Evolutionary conservation across 2,888 invertebrate species (phyloP), one percentile per base, ranked within the genome.

Genomic region (Apamea monoglypha): DNA sequence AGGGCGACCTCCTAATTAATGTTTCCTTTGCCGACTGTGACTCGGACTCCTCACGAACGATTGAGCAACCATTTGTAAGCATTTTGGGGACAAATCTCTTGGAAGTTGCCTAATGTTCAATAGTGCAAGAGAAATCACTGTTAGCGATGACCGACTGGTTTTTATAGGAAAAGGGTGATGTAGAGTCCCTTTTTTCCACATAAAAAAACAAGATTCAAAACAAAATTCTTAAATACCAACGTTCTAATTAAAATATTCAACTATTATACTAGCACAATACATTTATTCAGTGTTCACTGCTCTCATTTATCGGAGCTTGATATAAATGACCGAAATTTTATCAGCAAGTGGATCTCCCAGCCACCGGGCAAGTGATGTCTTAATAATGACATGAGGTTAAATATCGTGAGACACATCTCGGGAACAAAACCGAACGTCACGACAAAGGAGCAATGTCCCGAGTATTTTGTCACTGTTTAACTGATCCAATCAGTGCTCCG

Each of bases 281-380:
- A 86, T 81, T 82, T 81, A 89, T 87, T 86, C 78, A 88, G 86
- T 85, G 82, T 90, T 91, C 90, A 90, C 90, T 91, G 87, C 89
- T 90, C 91, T 91, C 92, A 92, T 93, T 94, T 92, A 92, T 92
- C 90, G 91, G 89, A 90, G 82, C 91, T 90, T 87, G 88, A 93
- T 94, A 95, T 94, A 95, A 95, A 96, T 95, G 94, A 94, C 92
- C 91, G 92, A 94, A 93, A 92, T 93, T 89, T 95, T 94, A 96
- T 96, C 96, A 89, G 85, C 86, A 85, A 91, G 82, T 89, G 89
- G 91, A 96, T 96, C 96, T 95, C 91, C 86, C 91, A 94, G 96
- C 96, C 96, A 96, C 96, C 96, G 96, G 94, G 95, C 95, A 96
- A 95, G 96, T 96, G 96, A 96, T 95, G 96, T 96, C 96, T 96